phyloP scores from a whole-genome alignment of 2,888 invertebrate genomes.

The Axea sp. region DNA sequence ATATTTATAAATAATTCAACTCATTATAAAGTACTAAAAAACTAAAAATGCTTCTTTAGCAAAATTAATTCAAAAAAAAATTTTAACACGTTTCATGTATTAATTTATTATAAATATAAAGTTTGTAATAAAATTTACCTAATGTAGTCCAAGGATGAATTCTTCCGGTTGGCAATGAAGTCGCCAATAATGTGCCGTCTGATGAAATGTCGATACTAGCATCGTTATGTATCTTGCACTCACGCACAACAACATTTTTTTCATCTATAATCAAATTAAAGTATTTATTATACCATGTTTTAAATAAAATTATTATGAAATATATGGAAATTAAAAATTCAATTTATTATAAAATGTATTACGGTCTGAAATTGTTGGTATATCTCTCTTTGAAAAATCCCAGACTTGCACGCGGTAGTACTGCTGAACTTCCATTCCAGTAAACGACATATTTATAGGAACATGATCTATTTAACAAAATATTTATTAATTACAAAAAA shows the following conservation, averaged over 20 bases:
- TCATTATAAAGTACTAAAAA: no score
- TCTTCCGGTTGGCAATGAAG: constrained; percentile 86
- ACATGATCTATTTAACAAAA: no score
- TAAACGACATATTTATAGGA: constrained; percentile 68
- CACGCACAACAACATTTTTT: constrained; percentile 88
- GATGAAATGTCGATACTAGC: constrained; percentile 91
- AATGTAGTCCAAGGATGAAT: constrained; percentile 86
- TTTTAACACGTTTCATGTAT: no score
- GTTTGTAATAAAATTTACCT: no score
- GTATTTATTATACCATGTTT: no score
- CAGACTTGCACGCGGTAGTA: constrained; percentile 91
- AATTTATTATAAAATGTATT: constrained; percentile 81
- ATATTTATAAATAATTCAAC: no score
- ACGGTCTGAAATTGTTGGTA: constrained; percentile 81
- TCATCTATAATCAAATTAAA: constrained; percentile 81
- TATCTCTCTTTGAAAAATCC: constrained; percentile 87
- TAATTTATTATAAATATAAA: no score
- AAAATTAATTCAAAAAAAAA: no score
- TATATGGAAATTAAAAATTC: no score
- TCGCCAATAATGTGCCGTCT: constrained; percentile 88
- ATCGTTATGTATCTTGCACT: constrained; percentile 92
- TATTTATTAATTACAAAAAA: no score
- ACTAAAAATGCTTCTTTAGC: no score
- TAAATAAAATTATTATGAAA: no score
- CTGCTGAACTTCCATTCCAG: constrained; percentile 69